These are phyloP conservation scores for Trisateles emortualis DNA, from an alignment of 2,888 invertebrate genomes.

Conservation along the genomic window DNA sequence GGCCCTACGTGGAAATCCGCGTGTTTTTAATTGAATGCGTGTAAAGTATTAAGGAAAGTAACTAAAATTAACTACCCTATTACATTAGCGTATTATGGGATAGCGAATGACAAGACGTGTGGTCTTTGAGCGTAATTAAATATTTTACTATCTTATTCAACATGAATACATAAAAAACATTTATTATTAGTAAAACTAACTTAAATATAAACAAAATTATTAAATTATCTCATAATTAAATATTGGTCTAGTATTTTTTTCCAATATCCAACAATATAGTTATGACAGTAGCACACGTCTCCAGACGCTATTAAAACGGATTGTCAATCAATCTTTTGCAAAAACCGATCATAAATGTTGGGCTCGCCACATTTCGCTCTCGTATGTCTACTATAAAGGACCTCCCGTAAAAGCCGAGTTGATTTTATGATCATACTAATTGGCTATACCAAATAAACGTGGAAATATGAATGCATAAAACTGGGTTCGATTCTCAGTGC, in stretches of 20 bases:
- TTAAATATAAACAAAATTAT: too few species aligned
- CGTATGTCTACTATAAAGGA: conserved; percentile 56
- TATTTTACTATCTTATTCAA: too few species aligned
- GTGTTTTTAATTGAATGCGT: conserved; percentile 2
- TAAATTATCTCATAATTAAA: too few species aligned
- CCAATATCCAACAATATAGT: neutral
- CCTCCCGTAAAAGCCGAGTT: conserved; percentile 68
- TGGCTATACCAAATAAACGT: conserved; percentile 77
- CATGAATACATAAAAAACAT: too few species aligned
- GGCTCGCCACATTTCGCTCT: conserved; percentile 39
- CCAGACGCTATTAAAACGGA: neutral
- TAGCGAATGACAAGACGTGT: neutral
- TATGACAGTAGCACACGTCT: neutral
- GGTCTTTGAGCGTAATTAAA: neutral
- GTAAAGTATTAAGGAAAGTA: neutral
- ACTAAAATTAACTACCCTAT: neutral
- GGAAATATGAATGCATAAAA: conserved; percentile 69
- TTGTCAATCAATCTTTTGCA: conserved; percentile 8
- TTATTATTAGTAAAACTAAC: too few species aligned
- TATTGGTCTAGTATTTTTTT: too few species aligned
- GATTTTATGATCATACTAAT: conserved; percentile 77
- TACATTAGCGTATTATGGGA: neutral
- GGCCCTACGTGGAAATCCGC: neutral
- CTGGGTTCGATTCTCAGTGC: conserved; percentile 35
- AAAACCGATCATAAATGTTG: conserved; percentile 7